These are phyloP conservation scores for Rhipidura dahli DNA, from an alignment of 2,113 vertebrate genomes.

Conservation along the genomic window DNA sequence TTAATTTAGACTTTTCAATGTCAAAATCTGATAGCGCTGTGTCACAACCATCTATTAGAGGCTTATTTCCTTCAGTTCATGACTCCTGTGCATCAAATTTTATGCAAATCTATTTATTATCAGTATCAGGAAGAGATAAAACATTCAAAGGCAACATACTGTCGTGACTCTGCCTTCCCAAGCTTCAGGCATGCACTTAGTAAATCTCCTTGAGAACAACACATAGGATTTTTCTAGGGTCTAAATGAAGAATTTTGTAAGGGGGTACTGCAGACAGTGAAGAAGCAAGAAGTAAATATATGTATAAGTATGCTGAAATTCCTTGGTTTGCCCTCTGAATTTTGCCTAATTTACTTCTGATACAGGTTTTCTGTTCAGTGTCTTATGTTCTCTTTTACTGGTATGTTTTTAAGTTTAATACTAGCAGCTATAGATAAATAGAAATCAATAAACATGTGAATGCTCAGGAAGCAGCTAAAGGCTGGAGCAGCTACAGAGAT, in stretches of 20 bases:
- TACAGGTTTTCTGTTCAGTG: background rate
- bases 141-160: background rate
- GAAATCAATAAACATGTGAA: background rate
- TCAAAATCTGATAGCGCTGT: background rate
- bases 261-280: background rate
- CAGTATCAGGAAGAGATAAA: background rate
- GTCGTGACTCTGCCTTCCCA: background rate
- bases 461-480: background rate
- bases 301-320: background rate
- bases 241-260: background rate
- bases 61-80: background rate
- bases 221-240: background rate
- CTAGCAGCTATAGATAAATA: background rate
- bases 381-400: background rate
- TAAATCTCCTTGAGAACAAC: background rate
- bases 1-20: background rate
- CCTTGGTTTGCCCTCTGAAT: background rate
- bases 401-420: background rate
- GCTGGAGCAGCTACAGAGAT: background rate
- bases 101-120: background rate
- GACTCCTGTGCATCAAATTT: background rate
- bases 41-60: background rate
- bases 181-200: background rate
- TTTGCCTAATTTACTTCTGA: background rate
- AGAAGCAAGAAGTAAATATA: background rate